These are phyloP conservation scores for Ptychoptera contaminata DNA, from an alignment of 2,888 invertebrate genomes.

Conservation along the genomic window DNA sequence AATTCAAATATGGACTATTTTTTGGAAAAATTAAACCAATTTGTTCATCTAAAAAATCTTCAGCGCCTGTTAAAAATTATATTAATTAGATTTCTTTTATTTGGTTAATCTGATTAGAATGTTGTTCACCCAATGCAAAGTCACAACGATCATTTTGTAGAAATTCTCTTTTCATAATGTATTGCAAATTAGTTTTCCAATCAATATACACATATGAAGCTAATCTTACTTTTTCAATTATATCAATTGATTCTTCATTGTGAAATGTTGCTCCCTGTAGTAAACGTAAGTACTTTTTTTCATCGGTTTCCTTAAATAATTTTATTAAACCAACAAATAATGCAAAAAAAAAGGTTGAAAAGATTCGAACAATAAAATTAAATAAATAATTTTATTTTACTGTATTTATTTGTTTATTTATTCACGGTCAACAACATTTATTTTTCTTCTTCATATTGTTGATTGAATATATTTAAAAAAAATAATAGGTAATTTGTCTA, in stretches of 20 bases:
- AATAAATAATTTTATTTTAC: too few species aligned
- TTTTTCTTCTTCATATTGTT: too few species aligned
- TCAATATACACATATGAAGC: slow-evolving; percentile 63
- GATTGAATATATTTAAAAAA: too few species aligned
- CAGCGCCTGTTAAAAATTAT: slow-evolving; percentile 36
- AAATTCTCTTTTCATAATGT: slow-evolving; percentile 53
- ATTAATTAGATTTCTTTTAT: too few species aligned
- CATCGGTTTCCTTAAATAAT: slow-evolving; percentile 33
- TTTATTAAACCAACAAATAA: not conserved
- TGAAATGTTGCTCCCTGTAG: slow-evolving; percentile 39
- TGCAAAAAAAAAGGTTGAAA: too few species aligned
- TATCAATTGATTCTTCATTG: slow-evolving; percentile 30
- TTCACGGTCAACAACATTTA: too few species aligned
- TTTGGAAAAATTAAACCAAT: slow-evolving; percentile 59
- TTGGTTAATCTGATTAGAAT: not conserved
- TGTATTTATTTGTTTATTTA: too few species aligned
- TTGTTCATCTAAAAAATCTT: slow-evolving; percentile 65
- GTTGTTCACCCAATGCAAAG: slow-evolving; percentile 46
- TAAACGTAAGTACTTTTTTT: slow-evolving; percentile 40
- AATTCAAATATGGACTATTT: slow-evolving; percentile 58
- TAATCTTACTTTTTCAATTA: slow-evolving; percentile 41
- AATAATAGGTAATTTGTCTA: too few species aligned
- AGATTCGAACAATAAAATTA: too few species aligned
- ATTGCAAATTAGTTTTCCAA: slow-evolving; percentile 63
- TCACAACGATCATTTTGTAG: slow-evolving; percentile 52